Percentiles rank a stretch among this genome's conserved stretches.
Evolutionary conservation across 2,113 vertebrate species (phyloP).

Genomic region (Myanophis thanlyinensis): DNA sequence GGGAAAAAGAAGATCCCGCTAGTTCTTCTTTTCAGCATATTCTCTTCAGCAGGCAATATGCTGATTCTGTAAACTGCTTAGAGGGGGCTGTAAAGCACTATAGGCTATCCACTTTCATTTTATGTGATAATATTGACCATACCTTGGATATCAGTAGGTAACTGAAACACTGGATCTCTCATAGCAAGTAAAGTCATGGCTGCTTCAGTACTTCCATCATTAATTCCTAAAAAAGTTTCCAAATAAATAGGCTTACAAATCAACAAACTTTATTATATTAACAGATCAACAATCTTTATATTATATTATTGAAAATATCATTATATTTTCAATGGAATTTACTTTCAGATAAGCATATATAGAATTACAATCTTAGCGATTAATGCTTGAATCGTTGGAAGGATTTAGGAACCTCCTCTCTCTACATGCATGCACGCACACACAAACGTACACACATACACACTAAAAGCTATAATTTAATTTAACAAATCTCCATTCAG

Average conservation of each 20-base stretch:
- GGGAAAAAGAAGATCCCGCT: no score
- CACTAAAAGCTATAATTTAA: background rate
- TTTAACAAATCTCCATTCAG: background rate
- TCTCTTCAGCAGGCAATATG: no score
- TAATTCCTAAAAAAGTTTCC: constrained; percentile 65
- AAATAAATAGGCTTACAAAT: background rate
- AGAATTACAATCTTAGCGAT: background rate
- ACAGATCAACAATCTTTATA: no score
- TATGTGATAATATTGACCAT: constrained; percentile 35
- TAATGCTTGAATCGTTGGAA: background rate
- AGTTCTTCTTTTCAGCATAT: no score
- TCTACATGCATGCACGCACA: no score
- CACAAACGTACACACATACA: background rate
- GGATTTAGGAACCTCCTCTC: background rate
- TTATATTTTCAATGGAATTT: background rate
- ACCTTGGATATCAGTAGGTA: constrained; percentile 63
- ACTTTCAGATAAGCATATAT: background rate
- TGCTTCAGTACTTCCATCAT: constrained; percentile 85
- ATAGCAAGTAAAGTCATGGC: constrained; percentile 90
- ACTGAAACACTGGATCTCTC: constrained; percentile 73
- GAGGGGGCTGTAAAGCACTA: background rate
- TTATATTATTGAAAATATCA: background rate
- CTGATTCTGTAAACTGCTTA: background rate
- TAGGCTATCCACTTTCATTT: background rate
- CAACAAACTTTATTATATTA: background rate